phyloP scores from a whole-genome alignment of 2,113 vertebrate species.

The Etheostoma cragini region DNA sequence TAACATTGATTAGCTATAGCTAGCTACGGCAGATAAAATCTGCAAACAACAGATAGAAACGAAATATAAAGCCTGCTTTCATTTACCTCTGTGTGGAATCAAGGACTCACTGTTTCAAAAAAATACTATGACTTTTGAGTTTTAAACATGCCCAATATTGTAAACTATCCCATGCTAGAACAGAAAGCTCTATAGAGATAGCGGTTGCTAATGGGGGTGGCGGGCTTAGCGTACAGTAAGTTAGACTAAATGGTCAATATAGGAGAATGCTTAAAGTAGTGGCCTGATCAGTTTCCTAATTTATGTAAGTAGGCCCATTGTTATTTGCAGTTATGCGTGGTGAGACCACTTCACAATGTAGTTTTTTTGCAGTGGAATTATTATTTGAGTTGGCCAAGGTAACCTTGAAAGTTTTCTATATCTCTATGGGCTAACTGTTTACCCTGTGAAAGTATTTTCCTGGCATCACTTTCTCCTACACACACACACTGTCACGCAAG shows the following conservation, averaged over 20 bases:
- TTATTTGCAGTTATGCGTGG: background rate
- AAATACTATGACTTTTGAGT: background rate
- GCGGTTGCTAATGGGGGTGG: background rate
- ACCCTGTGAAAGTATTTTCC: constrained; percentile 4
- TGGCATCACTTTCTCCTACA: constrained; percentile 11
- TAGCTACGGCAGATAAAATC: background rate
- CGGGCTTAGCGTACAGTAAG: too few species aligned
- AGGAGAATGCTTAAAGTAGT: background rate
- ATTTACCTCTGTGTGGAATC: background rate
- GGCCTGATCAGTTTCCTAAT: too few species aligned
- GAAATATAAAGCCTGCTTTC: background rate
- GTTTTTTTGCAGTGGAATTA: background rate
- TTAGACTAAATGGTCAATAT: background rate
- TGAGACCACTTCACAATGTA: background rate
- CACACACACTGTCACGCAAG: background rate
- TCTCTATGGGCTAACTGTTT: background rate
- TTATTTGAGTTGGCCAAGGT: background rate
- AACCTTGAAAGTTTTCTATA: background rate
- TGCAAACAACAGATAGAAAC: background rate
- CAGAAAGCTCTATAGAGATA: background rate
- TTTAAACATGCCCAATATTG: background rate
- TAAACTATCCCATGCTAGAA: background rate
- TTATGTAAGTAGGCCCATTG: background rate
- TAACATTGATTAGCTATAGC: background rate
- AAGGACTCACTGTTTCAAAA: background rate